Evolutionary conservation across 2,113 vertebrate species (phyloP).

Genomic region (Colinus virginianus): DNA sequence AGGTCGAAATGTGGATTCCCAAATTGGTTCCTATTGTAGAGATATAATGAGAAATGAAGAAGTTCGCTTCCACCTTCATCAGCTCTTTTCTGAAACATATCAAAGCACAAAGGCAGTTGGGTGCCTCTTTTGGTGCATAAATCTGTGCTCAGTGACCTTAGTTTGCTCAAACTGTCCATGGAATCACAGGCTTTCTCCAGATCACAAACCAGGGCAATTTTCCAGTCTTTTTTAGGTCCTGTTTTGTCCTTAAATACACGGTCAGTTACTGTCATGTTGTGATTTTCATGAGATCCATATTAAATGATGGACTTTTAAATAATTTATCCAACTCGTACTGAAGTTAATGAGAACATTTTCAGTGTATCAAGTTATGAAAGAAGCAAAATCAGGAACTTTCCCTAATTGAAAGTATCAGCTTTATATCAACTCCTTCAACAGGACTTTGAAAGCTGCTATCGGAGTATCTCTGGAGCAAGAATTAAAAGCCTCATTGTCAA

Average conservation of each 20-base stretch:
- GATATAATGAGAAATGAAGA: background rate
- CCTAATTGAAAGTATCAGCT: background rate
- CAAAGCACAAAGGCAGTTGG: background rate
- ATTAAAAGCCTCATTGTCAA: slow-evolving; percentile 42
- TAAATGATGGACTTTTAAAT: background rate
- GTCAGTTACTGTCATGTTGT: background rate
- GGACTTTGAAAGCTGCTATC: background rate
- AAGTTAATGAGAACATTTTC: background rate
- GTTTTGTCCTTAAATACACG: background rate
- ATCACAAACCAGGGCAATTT: background rate
- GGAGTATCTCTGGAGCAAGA: slow-evolving; percentile 35
- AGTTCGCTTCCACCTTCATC: background rate
- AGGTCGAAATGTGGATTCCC: background rate
- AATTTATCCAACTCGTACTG: background rate
- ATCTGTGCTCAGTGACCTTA: background rate
- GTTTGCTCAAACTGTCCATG: background rate
- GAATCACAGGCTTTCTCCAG: background rate
- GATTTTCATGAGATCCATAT: background rate
- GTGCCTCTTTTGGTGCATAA: background rate
- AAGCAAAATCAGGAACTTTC: background rate
- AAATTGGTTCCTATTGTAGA: background rate
- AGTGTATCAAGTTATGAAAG: background rate
- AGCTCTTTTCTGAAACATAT: background rate
- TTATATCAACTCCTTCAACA: background rate
- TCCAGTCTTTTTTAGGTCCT: background rate